phyloP scores from a whole-genome alignment of 2,113 vertebrate species.

The Calidris pugnax region DNA sequence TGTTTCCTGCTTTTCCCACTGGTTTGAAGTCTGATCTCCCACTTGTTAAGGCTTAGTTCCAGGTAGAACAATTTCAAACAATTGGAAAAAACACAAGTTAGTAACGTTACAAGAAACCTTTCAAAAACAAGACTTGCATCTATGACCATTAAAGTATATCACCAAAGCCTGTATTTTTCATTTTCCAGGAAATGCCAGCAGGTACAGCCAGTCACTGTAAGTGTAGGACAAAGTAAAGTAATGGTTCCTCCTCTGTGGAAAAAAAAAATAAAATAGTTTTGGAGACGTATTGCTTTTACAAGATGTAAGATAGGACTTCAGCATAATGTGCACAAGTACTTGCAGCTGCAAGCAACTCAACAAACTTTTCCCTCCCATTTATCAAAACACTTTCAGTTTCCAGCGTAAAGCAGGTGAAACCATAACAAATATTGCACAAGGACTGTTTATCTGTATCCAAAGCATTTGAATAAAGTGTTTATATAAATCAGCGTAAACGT shows the following conservation, averaged over 20 bases:
- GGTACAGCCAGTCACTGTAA: not conserved
- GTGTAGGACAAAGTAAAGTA: not conserved
- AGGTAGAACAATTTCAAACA: not conserved
- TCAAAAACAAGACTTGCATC: not conserved
- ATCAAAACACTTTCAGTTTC: slow-evolving; percentile 21
- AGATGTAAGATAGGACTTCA: not conserved
- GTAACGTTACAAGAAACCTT: not conserved
- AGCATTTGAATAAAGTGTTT: slow-evolving; percentile 42
- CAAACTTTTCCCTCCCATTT: not conserved
- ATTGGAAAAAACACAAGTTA: not conserved
- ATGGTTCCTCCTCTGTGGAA: not conserved
- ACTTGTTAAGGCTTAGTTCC: not conserved
- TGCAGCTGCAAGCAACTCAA: not conserved
- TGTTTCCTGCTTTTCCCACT: not conserved
- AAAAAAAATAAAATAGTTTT: not conserved
- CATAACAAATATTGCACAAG: slow-evolving; percentile 60
- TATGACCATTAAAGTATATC: not conserved
- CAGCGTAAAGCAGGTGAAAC: slow-evolving; percentile 30
- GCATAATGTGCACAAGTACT: not conserved
- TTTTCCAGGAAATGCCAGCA: not conserved
- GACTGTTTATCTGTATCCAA: slow-evolving; percentile 20
- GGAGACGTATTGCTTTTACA: not conserved
- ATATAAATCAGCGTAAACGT: not conserved
- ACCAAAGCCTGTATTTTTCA: not conserved
- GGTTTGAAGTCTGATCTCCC: not conserved